Conservation (phyloP, 2,113 vertebrate genomes). For the Tyrannus savana region DNA sequence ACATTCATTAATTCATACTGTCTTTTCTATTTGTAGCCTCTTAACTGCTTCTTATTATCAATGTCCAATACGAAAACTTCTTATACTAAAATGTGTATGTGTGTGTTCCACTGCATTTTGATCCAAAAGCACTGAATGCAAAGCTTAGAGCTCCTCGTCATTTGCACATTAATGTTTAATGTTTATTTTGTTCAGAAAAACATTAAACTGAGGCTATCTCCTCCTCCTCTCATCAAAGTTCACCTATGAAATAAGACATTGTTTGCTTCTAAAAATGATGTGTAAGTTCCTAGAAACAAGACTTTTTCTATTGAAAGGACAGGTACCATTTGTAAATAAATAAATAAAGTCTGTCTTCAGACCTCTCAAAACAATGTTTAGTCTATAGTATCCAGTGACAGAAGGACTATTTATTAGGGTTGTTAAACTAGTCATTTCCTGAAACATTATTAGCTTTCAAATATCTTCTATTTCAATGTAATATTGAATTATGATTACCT, state of each 20-base stretch:
- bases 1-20: neutral
- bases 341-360: neutral
- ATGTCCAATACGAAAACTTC: fast-evolving
- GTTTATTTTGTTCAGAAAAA: neutral
- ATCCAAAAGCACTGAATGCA: neutral
- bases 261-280: neutral
- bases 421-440: neutral
- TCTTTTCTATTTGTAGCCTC: neutral
- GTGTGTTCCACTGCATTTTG: neutral
- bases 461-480: neutral
- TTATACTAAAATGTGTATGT: neutral
- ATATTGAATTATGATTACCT: neutral
- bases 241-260: neutral
- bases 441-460: neutral
- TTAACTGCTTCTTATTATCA: neutral
- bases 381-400: fast-evolving
- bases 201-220: neutral
- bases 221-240: neutral
- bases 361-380: neutral
- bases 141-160: neutral
- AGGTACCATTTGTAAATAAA: neutral
- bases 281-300: neutral
- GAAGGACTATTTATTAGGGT: neutral
- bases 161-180: neutral
- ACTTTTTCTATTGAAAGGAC: neutral